A percentile compares a stretch with the other conserved stretches of the same genome.
Evolutionary conservation across 64 coral and sea anemone genomes (phyloP).

Genomic region (Anthopleura sola): DNA sequence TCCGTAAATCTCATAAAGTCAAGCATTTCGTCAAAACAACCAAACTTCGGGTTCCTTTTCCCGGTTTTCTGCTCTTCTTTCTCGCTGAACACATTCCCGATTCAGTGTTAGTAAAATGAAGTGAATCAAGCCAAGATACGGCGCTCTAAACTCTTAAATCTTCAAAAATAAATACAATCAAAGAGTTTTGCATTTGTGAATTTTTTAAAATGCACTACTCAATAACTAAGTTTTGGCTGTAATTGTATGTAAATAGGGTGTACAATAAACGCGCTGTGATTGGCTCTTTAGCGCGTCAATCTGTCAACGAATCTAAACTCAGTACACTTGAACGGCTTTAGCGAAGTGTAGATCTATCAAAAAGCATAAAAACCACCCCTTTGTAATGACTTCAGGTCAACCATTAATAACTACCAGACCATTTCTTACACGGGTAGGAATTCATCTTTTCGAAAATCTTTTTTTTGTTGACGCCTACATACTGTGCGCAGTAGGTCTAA

Average conservation of each 20-base stretch:
- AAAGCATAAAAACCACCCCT: background rate
- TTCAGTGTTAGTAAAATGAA: background rate
- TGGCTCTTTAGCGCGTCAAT: conserved; percentile 22
- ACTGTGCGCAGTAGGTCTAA: background rate
- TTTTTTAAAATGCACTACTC: conserved; percentile 18
- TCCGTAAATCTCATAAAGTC: conserved; percentile 45
- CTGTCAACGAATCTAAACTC: conserved; percentile 24
- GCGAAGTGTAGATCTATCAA: background rate
- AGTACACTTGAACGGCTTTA: background rate
- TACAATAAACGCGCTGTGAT: background rate
- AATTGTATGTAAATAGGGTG: conserved; percentile 42
- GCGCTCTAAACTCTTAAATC: background rate
- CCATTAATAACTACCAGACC: background rate
- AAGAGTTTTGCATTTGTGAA: conserved; percentile 29
- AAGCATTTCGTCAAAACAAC: background rate
- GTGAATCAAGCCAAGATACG: background rate
- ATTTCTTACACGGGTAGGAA: background rate
- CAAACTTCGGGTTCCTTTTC: background rate
- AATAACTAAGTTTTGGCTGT: background rate
- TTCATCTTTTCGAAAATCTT: background rate
- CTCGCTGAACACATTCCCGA: background rate
- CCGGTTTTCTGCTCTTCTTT: background rate
- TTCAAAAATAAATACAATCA: background rate
- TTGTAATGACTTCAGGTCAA: background rate
- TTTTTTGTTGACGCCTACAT: background rate